phyloP scores from a whole-genome alignment of 2,113 vertebrate genomes.

The Taxidea taxus region DNA sequence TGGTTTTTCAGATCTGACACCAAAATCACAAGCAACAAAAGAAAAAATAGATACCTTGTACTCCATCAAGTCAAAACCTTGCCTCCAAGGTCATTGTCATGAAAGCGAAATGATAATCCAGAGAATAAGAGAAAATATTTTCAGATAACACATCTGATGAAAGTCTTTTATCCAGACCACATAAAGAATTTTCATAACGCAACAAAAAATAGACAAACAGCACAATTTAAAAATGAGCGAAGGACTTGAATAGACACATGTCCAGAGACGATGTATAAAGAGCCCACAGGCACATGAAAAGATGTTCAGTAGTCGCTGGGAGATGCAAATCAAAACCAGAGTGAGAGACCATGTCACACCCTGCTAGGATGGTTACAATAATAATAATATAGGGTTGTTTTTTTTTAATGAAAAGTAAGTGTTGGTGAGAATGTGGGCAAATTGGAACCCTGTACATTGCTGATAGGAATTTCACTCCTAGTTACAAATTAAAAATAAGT shows the following conservation, averaged over 20 bases:
- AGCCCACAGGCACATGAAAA: not conserved
- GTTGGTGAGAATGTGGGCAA: not conserved
- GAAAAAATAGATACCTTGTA: not conserved
- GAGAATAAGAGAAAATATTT: not conserved
- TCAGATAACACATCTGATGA: not conserved
- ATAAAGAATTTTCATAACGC: not conserved
- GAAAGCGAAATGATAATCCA: not conserved
- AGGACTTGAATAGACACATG: not conserved
- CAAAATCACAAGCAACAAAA: not conserved
- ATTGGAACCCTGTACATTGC: not conserved
- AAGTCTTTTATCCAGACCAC: not conserved
- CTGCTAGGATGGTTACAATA: not conserved
- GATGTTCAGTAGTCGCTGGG: not conserved
- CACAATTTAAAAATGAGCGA: not conserved
- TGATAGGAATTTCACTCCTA: not conserved
- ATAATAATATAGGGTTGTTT: not conserved
- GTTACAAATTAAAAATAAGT: not conserved
- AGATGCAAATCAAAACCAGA: not conserved
- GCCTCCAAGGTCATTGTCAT: not conserved
- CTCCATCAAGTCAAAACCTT: not conserved
- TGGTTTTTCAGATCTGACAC: not conserved
- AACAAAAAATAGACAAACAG: not conserved
- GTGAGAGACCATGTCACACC: not conserved
- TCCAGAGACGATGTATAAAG: not conserved
- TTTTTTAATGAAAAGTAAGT: not conserved